Conservation (phyloP, 2,797 vertebrate genomes). For the Myripristis murdjan region DNA sequence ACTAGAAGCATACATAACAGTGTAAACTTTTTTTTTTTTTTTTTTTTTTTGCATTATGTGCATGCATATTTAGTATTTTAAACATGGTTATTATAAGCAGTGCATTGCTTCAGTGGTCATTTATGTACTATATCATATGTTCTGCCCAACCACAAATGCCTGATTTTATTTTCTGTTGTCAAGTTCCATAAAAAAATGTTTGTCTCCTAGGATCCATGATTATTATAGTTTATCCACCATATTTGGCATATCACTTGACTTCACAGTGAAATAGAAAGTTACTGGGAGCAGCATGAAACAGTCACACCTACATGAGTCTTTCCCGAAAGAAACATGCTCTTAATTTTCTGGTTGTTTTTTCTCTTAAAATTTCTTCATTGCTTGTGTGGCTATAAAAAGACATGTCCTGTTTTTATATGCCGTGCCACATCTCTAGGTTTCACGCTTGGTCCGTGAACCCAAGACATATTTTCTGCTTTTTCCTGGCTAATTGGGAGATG, state of each 20-base stretch:
- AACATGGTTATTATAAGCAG: conserved; percentile 15
- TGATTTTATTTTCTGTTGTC: conserved; percentile 19
- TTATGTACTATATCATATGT: conserved; percentile 29
- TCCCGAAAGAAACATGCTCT: conserved; percentile 7
- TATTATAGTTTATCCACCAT: conserved; percentile 16
- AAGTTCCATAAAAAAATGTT: conserved; percentile 28
- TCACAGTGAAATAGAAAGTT: conserved; percentile 25
- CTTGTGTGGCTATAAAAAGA: conserved; percentile 67
- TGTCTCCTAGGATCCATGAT: conserved; percentile 36
- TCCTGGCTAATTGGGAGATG: conserved; percentile 74
- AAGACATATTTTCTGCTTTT: conserved; percentile 67
- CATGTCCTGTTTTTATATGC: conserved; percentile 62
- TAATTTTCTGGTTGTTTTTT: conserved; percentile 28
- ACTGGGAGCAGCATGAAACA: background rate
- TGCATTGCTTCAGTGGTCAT: conserved; percentile 31
- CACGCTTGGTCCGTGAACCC: conserved; percentile 66
- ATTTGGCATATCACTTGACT: conserved; percentile 46
- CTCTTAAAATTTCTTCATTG: conserved; percentile 45
- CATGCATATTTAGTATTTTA: background rate
- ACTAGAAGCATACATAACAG: background rate
- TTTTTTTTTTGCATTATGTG: background rate
- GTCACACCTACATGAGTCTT: background rate
- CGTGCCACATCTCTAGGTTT: conserved; percentile 74
- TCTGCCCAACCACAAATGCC: conserved; percentile 54
- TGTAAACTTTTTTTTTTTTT: background rate